Conservation (phyloP, 2,797 vertebrate genomes). For the Gambusia yucatana region DNA sequence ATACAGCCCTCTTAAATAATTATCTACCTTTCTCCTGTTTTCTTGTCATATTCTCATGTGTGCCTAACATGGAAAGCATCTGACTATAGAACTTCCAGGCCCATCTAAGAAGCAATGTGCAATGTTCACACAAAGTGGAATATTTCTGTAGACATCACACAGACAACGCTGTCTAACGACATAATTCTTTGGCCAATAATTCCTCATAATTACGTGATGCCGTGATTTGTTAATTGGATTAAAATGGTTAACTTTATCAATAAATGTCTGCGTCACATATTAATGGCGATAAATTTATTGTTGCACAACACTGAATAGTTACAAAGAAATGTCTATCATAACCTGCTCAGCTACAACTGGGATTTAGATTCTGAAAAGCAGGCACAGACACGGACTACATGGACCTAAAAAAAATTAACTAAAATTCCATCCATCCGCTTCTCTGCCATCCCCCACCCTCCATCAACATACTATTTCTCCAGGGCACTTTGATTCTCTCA, state of each 20-base stretch:
- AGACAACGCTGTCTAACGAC: too few relatives aligned
- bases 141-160: too few relatives aligned
- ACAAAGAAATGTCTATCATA: neutral
- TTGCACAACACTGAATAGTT: neutral
- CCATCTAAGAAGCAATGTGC: neutral
- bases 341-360: neutral
- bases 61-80: neutral
- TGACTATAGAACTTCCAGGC: neutral
- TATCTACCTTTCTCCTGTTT: too few relatives aligned
- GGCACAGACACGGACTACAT: neutral
- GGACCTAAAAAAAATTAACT: conserved; percentile 7
- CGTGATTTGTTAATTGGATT: neutral
- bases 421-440: conserved; percentile 1
- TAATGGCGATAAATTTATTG: neutral
- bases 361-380: neutral
- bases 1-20: too few relatives aligned
- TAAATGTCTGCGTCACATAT: neutral
- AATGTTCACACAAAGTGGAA: neutral
- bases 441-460: conserved; percentile 5
- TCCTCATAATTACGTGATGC: neutral
- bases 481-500: conserved; percentile 39
- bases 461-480: conserved; percentile 30
- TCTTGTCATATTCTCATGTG: neutral
- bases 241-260: neutral
- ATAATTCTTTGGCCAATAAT: neutral